A percentile compares a stretch with the other conserved stretches of the same genome.
Conservation (phyloP, 2,113 vertebrate genomes). For the Tragelaphus buxtoni region DNA sequence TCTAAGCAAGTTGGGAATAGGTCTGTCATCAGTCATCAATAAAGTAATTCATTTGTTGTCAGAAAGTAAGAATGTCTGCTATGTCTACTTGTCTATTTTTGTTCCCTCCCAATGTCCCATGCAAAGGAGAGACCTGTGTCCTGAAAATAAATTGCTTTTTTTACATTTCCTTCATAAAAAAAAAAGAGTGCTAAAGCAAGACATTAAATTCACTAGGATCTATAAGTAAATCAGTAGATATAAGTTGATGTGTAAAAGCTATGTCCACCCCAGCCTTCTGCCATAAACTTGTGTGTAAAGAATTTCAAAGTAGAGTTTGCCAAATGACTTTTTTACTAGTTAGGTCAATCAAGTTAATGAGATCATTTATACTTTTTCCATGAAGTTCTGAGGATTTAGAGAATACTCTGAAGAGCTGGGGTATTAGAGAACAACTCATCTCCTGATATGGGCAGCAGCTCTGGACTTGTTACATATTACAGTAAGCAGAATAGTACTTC, state of each 20-base stretch:
- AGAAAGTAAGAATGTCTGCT: constrained; percentile 21
- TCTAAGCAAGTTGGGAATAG: not conserved
- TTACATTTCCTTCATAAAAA: not conserved
- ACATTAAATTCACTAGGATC: not conserved
- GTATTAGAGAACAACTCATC: not conserved
- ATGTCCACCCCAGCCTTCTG: not conserved
- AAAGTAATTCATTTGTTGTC: constrained; percentile 5
- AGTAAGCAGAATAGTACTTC: not conserved
- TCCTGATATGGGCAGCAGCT: not conserved
- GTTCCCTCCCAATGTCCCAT: not conserved
- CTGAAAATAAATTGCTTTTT: not conserved
- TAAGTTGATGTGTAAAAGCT: not conserved
- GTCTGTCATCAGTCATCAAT: not conserved
- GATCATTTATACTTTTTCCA: not conserved
- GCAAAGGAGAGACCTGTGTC: not conserved
- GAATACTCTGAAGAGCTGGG: not conserved
- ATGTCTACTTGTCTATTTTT: not conserved
- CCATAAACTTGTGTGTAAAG: not conserved
- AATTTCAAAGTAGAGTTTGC: not conserved
- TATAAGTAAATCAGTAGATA: not conserved
- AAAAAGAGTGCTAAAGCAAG: not conserved
- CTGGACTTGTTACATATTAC: not conserved
- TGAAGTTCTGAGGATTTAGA: not conserved
- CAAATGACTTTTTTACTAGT: not conserved
- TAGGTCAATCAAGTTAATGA: not conserved